phyloP scores from a whole-genome alignment of 2,113 vertebrate genomes.

The Zosterops hypoxanthus region DNA sequence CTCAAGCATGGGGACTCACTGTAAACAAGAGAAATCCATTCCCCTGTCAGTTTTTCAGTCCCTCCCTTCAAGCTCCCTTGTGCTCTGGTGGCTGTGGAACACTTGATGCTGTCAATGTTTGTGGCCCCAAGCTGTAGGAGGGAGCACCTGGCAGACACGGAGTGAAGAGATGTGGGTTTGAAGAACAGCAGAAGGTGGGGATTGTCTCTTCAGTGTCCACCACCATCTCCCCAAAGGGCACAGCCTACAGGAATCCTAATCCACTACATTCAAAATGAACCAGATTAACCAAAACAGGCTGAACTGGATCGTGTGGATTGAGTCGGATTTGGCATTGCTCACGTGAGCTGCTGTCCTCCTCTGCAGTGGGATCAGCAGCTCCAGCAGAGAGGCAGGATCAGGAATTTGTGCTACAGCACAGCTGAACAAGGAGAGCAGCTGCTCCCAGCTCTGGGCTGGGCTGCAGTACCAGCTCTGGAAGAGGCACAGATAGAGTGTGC shows the following conservation, averaged over 20 bases:
- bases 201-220: not conserved
- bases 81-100: not conserved
- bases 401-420: not conserved
- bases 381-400: not conserved
- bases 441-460: not conserved
- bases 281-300: not conserved
- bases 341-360: not conserved
- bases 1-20: not conserved
- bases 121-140: not conserved
- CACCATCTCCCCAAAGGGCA: not conserved
- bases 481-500: fast-evolving
- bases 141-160: not conserved
- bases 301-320: not conserved
- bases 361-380: not conserved
- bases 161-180: not conserved
- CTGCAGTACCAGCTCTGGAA: not conserved
- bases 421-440: not conserved
- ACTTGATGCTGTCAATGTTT: not conserved
- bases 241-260: not conserved
- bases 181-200: not conserved
- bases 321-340: not conserved
- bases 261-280: not conserved
- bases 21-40: not conserved
- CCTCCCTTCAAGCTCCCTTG: not conserved
- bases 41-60: not conserved